Evolutionary conservation across 37 sponge, comb jelly and placozoan species (phyloP), one percentile per base, ranked within the genome.

Genomic region (Lycopodina hypogea): DNA sequence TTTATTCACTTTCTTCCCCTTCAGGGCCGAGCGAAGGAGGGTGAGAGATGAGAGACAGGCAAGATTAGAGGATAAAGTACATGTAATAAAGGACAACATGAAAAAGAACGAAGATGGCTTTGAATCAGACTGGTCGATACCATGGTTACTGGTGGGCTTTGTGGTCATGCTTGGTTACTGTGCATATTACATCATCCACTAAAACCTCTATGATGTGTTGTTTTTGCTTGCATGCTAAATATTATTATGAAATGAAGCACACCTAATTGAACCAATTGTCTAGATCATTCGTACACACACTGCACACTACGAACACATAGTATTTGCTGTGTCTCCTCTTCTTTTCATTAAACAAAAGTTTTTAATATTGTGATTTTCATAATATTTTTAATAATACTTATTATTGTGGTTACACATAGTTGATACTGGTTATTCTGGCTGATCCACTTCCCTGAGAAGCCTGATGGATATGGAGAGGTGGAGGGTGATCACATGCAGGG

Each of bases 141-240:
- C 84, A 9, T 84, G 71, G 78, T 50, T 84, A 39, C 29, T 84
- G 1, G 39, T 84, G 12, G 84, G 78, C 15, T 84, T 84, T 62
- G 72, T 56, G 17, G 71, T 77, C 8, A 60, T 84, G 61, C 52
- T 84, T 4, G 84, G 84, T 12, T 84, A 84, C 55, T 84, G 77
- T 69, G 78, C 69, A 17, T 84, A 84, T 29, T 81, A 72, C 26
- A 28, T 81, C 50, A 38, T 60, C 15, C 76, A 60, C 24, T 73
- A 29, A 73, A 50, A 29, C 30, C 4, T 3, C 35, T 32, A 7
- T 65, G 3, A 18, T 58, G 4, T 32, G 18, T 14, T 65, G 3
- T 32, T 65, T 32, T 65, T 3, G 11, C 30, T 22, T 21, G 18
- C 34, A 65, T 11, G 18, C 2, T 65, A 65, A 7, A 65, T 65